Percentiles rank a stretch among this genome's conserved stretches.
Evolutionary conservation across 2,888 invertebrate genomes (phyloP).

Genomic region (Yponomeuta cagnagella): DNA sequence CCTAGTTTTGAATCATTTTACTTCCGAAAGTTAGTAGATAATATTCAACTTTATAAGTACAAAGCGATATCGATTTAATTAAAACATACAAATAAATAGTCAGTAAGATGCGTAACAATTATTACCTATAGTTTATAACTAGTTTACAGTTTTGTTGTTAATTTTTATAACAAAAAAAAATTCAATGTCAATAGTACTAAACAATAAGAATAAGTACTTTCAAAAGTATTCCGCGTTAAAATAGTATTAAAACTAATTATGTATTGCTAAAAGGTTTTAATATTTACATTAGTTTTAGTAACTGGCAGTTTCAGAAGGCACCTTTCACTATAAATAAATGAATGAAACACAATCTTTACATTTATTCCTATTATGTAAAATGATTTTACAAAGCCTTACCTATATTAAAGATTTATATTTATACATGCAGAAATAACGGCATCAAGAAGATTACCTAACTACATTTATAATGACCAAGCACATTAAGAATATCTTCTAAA

Average conservation of each 20-base stretch:
- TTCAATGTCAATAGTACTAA: constrained; percentile 28
- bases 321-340: constrained; percentile 21
- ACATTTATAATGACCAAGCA: no score
- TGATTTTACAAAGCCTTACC: no score
- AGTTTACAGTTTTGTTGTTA: no score
- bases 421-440: no score
- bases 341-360: no score
- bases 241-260: constrained; percentile 3
- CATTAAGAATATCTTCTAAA: not conserved
- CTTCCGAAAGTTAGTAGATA: no score
- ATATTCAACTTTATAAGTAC: not conserved
- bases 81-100: not conserved
- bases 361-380: no score
- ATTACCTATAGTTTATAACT: constrained; percentile 33
- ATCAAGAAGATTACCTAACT: no score
- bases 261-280: constrained; percentile 22
- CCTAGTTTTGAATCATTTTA: no score
- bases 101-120: not conserved
- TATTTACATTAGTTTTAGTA: constrained; percentile 63
- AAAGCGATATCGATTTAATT: not conserved
- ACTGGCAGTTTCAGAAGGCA: constrained; percentile 70
- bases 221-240: not conserved
- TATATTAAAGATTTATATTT: no score
- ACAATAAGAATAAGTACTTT: not conserved
- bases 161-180: constrained; percentile 16